Conservation (phyloP, 2,797 vertebrate species). For the Galaxias olidus region DNA sequence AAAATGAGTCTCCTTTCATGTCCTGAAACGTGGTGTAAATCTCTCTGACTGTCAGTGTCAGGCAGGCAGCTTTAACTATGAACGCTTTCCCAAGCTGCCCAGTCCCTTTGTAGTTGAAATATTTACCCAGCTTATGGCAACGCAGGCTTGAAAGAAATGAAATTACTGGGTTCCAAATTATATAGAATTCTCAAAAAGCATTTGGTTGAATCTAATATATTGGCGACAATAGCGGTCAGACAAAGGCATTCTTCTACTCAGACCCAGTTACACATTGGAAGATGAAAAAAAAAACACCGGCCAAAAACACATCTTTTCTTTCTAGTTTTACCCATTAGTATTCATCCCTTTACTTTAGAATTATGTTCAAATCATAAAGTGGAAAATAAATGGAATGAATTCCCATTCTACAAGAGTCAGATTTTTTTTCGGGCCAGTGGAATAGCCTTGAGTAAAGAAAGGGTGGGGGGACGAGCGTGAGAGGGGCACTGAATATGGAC, state of each 20-base stretch:
- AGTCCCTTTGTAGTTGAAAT: conserved; percentile 52
- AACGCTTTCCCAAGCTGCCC: conserved; percentile 49
- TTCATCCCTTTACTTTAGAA: conserved; percentile 15
- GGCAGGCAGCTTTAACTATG: conserved; percentile 55
- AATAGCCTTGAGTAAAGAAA: no score
- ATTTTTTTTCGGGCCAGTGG: no score
- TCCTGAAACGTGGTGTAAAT: conserved; percentile 69
- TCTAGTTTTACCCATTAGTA: conserved; percentile 16
- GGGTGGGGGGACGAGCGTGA: no score
- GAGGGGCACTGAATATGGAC: no score
- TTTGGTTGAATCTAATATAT: conserved; percentile 30
- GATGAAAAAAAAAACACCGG: conserved; percentile 14
- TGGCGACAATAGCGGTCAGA: background rate
- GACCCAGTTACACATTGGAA: conserved; percentile 1
- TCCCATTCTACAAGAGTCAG: conserved; percentile 12
- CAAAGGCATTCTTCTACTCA: conserved; percentile 10
- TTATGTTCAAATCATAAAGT: conserved; percentile 21
- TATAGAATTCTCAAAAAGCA: conserved; percentile 32
- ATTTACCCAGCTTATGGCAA: conserved; percentile 51
- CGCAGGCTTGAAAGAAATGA: conserved; percentile 42
- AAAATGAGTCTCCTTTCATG: conserved; percentile 74
- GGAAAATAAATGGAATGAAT: conserved; percentile 16
- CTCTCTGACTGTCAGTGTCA: conserved; percentile 49
- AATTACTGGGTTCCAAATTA: conserved; percentile 43
- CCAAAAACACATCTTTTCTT: conserved; percentile 7